phyloP scores from a whole-genome alignment of 2,113 vertebrate genomes.

The Macquaria ambigua region DNA sequence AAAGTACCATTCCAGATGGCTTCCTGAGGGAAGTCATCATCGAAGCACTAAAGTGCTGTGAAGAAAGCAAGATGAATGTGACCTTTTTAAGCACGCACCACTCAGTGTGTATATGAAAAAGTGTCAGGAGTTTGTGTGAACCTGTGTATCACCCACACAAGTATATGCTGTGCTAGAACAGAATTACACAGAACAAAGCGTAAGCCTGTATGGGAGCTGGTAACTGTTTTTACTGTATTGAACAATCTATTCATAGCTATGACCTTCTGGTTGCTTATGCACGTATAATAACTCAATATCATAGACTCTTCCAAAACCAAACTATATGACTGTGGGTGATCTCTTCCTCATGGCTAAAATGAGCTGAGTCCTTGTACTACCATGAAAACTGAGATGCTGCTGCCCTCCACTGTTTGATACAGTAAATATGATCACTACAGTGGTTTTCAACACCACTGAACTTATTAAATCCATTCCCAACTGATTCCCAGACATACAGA shows the following conservation, averaged over 20 bases:
- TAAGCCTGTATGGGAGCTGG: background rate
- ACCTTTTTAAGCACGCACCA: background rate
- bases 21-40: background rate
- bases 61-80: background rate
- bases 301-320: background rate
- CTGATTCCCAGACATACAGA: background rate
- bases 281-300: background rate
- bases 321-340: background rate
- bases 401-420: conserved; percentile 64
- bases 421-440: background rate
- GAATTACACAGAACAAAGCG: background rate
- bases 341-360: background rate
- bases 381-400: conserved; percentile 24
- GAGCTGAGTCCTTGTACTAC: background rate
- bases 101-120: background rate
- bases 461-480: background rate
- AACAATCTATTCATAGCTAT: background rate
- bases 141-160: background rate
- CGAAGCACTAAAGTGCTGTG: background rate
- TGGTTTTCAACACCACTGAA: background rate
- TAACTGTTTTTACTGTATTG: background rate
- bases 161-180: background rate
- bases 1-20: conserved; percentile 13
- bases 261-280: background rate
- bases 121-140: background rate